Evolutionary conservation across 2,888 invertebrate species (phyloP).

Genomic region (Lepidochrysops patricia): DNA sequence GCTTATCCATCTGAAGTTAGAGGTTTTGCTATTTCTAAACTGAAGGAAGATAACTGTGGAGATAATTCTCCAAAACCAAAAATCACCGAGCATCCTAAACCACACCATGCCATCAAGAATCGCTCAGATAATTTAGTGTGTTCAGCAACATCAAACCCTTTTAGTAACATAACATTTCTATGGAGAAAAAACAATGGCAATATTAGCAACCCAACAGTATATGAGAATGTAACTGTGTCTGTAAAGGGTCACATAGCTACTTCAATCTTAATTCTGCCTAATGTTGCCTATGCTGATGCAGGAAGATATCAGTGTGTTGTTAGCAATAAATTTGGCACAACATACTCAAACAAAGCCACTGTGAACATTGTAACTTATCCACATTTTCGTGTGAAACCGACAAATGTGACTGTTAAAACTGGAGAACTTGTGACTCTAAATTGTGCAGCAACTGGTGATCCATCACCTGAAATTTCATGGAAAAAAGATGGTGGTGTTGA

Average conservation of each 20-base stretch:
- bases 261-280: conserved; percentile 82
- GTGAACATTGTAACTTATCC: conserved; percentile 93
- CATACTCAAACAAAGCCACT: conserved; percentile 89
- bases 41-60: conserved; percentile 81
- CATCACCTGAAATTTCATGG: conserved; percentile 91
- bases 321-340: conserved; percentile 90
- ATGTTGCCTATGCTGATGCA: conserved; percentile 86
- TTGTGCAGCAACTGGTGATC: conserved; percentile 93
- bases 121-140: conserved; percentile 88
- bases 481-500: conserved; percentile 94
- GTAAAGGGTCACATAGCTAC: conserved; percentile 77
- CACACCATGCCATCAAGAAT: conserved; percentile 90
- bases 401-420: conserved; percentile 87
- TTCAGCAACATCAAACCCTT: conserved; percentile 85
- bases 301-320: conserved; percentile 96
- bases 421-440: conserved; percentile 91
- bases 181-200: conserved; percentile 91
- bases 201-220: conserved; percentile 57
- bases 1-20: conserved; percentile 86
- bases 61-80: conserved; percentile 88
- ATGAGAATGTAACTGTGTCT: conserved; percentile 58
- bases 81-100: conserved; percentile 86
- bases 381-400: conserved; percentile 87
- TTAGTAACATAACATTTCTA: conserved; percentile 82
- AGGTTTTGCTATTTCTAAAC: conserved; percentile 78